Conservation (phyloP, 2,797 vertebrate species). For the Rhincodon typus region DNA sequence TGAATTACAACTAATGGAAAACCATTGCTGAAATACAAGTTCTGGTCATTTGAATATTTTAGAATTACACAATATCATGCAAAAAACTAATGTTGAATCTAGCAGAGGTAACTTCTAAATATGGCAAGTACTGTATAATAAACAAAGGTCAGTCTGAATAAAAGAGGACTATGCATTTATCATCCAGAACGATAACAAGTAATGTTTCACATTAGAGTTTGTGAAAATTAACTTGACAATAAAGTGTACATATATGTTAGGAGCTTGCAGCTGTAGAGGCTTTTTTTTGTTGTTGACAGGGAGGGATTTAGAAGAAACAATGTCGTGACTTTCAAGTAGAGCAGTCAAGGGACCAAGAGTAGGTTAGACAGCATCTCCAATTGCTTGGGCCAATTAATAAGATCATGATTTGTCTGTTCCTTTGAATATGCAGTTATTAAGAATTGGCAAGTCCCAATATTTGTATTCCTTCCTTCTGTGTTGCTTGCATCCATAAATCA, state of each 20-base stretch:
- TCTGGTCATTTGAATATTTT: not conserved
- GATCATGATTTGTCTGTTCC: not conserved
- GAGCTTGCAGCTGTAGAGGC: not conserved
- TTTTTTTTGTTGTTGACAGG: not conserved
- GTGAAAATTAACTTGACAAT: not conserved
- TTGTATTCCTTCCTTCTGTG: not conserved
- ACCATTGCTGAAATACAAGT: not conserved
- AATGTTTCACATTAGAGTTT: not conserved
- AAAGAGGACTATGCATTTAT: not conserved
- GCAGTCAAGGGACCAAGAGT: not conserved
- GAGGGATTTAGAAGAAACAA: not conserved
- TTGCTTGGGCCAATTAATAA: not conserved
- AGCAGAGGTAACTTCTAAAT: not conserved
- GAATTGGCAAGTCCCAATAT: not conserved
- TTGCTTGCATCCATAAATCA: not conserved
- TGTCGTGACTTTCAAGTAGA: not conserved
- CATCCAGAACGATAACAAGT: not conserved
- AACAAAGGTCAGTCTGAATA: not conserved
- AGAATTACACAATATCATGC: not conserved
- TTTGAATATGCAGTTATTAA: not conserved
- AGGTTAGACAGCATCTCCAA: not conserved
- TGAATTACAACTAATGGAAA: not conserved
- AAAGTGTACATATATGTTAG: not conserved
- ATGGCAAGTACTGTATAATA: not conserved
- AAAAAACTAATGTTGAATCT: not conserved